phyloP scores from a whole-genome alignment of 2,888 invertebrate genomes.

The Linhomoeus sp. region DNA sequence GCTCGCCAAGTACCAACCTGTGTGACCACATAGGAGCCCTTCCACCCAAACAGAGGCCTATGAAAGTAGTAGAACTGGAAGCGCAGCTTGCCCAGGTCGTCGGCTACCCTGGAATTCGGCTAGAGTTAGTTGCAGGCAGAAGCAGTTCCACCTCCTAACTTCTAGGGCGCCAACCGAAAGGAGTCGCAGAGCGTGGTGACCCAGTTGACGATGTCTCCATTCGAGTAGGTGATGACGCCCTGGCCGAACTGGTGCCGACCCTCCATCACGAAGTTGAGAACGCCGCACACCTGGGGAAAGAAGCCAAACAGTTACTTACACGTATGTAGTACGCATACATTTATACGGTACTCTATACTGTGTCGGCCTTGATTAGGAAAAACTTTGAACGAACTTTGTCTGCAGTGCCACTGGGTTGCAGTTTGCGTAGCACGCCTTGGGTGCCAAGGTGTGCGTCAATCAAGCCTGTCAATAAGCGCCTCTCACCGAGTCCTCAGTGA shows the following conservation, averaged over 20 bases:
- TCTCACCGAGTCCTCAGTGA: slow-evolving; percentile 68
- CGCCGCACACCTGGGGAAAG: slow-evolving; percentile 28
- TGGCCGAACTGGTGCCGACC: slow-evolving; percentile 88
- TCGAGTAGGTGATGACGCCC: slow-evolving; percentile 53
- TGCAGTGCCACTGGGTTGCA: too few relatives aligned
- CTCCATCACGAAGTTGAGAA: slow-evolving; percentile 78
- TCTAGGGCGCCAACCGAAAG: slow-evolving; percentile 16
- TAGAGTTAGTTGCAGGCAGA: neutral
- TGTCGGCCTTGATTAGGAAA: too few relatives aligned
- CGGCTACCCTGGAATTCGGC: slow-evolving; percentile 62
- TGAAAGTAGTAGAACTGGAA: slow-evolving; percentile 79
- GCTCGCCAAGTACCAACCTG: slow-evolving; percentile 41
- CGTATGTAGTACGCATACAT: too few relatives aligned
- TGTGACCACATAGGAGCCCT: slow-evolving; percentile 89
- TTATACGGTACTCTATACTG: too few relatives aligned
- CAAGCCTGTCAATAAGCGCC: neutral
- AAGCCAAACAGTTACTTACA: neutral
- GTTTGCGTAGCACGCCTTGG: too few relatives aligned
- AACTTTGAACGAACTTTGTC: too few relatives aligned
- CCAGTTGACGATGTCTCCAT: slow-evolving; percentile 86
- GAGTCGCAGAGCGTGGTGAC: slow-evolving; percentile 84
- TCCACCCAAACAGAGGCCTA: slow-evolving; percentile 88
- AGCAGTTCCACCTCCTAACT: too few relatives aligned
- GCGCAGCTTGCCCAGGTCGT: slow-evolving; percentile 89
- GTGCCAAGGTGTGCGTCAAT: too few relatives aligned